These are phyloP conservation scores for Ondatra zibethicus DNA, from an alignment of 2,113 vertebrate species.

Conservation along the genomic window DNA sequence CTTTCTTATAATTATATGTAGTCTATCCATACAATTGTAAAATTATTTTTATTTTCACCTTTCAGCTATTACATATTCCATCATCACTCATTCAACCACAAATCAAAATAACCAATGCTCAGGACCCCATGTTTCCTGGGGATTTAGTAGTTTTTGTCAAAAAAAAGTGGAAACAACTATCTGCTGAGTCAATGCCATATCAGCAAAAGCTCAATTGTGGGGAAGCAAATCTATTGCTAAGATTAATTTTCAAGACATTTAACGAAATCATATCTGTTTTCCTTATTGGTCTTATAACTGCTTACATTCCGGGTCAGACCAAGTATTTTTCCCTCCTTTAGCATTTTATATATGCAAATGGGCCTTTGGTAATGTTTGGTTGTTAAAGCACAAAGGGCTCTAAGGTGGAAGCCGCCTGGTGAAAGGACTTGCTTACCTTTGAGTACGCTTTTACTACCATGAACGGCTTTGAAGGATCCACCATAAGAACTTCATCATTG, in stretches of 20 bases:
- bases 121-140: neutral
- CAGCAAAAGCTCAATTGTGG: constrained; percentile 53
- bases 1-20: constrained; percentile 10
- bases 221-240: constrained; percentile 20
- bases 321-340: constrained; percentile 6
- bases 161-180: neutral
- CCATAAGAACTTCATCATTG: neutral
- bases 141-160: neutral
- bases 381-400: neutral
- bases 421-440: neutral
- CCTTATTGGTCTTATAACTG: neutral
- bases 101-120: neutral
- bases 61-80: neutral
- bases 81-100: neutral
- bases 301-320: neutral
- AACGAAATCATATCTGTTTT: constrained; percentile 29
- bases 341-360: neutral
- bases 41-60: constrained; percentile 22
- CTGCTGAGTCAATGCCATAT: constrained; percentile 12
- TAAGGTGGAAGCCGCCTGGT: neutral
- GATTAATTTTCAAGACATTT: constrained; percentile 46
- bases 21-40: neutral
- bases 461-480: neutral
- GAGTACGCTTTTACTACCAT: neutral
- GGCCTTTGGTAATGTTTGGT: constrained; percentile 40